Base-by-base conservation (phyloP, 2,113 vertebrate species). In the Poicephalus gulielmi region DNA sequence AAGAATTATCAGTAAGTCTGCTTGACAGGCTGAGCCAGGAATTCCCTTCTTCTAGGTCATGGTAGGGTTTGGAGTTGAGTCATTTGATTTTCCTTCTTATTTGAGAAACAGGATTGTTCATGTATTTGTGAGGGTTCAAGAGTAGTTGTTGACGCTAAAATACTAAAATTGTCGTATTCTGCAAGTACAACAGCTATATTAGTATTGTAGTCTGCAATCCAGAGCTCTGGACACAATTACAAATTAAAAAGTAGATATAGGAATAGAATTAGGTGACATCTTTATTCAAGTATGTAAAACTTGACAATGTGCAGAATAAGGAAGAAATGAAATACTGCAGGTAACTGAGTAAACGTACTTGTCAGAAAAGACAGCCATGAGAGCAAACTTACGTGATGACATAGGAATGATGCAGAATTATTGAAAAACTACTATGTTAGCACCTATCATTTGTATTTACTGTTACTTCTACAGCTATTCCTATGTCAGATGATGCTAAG, bases 361-460 rank as follows among this genome's bases (percentile, higher is more conserved):
- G 79, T 44, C 37, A 59, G 11, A 0, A 2, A 52, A 81, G 69
- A 47, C 3, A 52, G n/a, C 18, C 55, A 9, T 0, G 0, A 64
- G 24, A 57, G 8, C 5, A 39, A 33, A 47, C 9, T 75, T 71
- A 49, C 0, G 0, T 47, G n/a, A 67, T 73, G 31, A 31, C 8
- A 3, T 52, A 79, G 83, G 11, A 15, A 10, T 78, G 11, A 7
- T 17, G 9, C 28, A 71, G 63, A 80, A 67, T 47, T 67, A 31
- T 33, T 68, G 35, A 19, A 17, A 70, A 83, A 85, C 8, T 67
- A 35, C 23, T 16, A 1, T 8, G 16, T 41, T 68, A 49, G 31
- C 20, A 68, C 1, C 2, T 47, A 25, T 53, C 1, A 31, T 91
- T 71, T 83, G 11, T 47, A 76, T 68, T 63, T 28, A 11, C 15